These are phyloP conservation scores for Cyrtodaria siliqua DNA, from an alignment of 2,888 invertebrate genomes.

Conservation along the genomic window DNA sequence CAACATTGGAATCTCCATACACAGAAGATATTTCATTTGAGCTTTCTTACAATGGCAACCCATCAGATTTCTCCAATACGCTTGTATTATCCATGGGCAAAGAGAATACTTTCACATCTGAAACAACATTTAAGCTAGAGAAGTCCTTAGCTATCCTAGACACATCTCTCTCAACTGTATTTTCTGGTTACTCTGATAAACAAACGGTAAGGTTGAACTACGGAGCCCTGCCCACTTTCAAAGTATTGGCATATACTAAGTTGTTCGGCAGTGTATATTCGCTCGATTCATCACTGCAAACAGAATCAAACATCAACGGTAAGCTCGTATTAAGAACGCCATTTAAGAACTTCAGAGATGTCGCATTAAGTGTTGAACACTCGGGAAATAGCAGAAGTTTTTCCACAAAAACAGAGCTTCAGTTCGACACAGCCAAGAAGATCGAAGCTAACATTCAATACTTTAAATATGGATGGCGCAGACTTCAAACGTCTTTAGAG, in stretches of 20 bases:
- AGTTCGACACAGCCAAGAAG: conserved; percentile 31
- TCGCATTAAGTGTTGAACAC: conserved; percentile 34
- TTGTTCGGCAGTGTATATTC: conserved; percentile 37
- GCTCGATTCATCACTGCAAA: conserved; percentile 29
- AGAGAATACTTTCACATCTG: conserved; percentile 15
- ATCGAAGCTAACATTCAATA: conserved; percentile 32
- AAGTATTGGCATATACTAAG: conserved; percentile 28
- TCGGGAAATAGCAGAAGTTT: conserved; percentile 33
- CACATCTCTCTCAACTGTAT: conserved; percentile 21
- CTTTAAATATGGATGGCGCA: conserved; percentile 49
- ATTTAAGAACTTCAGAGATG: conserved; percentile 12
- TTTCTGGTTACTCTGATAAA: conserved; percentile 39
- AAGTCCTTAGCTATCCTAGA: conserved; percentile 20
- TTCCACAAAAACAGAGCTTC: conserved; percentile 32
- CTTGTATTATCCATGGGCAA: conserved; percentile 26
- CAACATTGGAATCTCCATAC: conserved; percentile 38
- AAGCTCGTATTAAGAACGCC: conserved; percentile 38
- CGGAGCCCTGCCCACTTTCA: conserved; percentile 16
- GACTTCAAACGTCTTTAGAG: conserved; percentile 40
- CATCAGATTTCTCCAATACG: conserved; percentile 27
- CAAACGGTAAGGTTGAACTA: conserved; percentile 24
- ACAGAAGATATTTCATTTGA: conserved; percentile 40
- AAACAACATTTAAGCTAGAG: conserved; percentile 22
- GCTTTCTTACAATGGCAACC: conserved; percentile 21
- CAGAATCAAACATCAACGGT: conserved; percentile 22